These are phyloP conservation scores for Pseudomyrmex cubaensis DNA, from an alignment of 1,140 invertebrate genomes.

Conservation along the genomic window DNA sequence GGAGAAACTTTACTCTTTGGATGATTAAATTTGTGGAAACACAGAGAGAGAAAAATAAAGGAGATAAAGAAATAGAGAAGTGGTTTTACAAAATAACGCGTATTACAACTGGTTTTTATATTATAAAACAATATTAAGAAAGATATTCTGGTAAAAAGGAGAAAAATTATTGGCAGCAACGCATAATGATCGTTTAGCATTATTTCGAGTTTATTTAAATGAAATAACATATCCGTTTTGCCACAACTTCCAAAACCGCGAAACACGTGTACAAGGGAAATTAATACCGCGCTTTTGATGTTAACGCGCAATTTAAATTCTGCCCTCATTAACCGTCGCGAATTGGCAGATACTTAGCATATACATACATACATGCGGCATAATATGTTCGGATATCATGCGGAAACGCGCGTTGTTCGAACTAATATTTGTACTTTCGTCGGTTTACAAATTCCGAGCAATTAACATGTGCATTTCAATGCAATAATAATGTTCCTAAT, in stretches of 20 bases:
- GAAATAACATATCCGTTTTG: background rate
- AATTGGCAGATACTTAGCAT: slow-evolving; percentile 37
- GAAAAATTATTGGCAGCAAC: no score
- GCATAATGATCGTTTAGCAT: background rate
- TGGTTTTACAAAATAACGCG: background rate
- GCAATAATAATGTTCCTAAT: slow-evolving; percentile 16
- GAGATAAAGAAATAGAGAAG: background rate
- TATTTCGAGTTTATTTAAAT: background rate
- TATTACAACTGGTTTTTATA: no score
- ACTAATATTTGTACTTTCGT: slow-evolving; percentile 37
- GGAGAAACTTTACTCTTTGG: no score
- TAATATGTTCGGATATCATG: slow-evolving; percentile 46
- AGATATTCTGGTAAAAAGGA: no score
- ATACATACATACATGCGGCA: slow-evolving; percentile 42
- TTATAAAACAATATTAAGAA: no score
- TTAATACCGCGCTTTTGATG: slow-evolving; percentile 32
- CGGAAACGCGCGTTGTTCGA: slow-evolving; percentile 16
- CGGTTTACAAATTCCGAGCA: slow-evolving; percentile 30
- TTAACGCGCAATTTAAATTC: slow-evolving; percentile 42
- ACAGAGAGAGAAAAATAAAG: no score
- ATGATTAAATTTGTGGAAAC: no score
- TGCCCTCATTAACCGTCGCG: slow-evolving; percentile 24
- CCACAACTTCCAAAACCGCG: background rate
- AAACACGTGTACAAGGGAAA: background rate
- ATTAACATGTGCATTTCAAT: slow-evolving; percentile 43